phyloP scores from a whole-genome alignment of 1,140 invertebrate genomes.

The Ostrea edulis region DNA sequence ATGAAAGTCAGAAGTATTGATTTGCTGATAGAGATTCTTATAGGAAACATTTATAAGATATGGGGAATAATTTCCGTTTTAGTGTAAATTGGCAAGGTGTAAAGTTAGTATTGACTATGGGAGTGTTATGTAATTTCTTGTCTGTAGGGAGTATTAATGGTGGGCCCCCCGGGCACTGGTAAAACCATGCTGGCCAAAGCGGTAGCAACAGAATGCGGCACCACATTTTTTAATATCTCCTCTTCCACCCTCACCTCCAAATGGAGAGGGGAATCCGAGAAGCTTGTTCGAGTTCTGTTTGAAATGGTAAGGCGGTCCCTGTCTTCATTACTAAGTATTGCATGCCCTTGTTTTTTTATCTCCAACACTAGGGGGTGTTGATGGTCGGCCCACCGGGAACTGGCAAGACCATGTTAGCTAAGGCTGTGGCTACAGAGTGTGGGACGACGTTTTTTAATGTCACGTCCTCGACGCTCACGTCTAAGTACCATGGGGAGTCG shows the following conservation, averaged over 20 bases:
- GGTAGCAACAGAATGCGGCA: conserved; percentile 99
- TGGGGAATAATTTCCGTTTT: not conserved
- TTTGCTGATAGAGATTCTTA: not conserved
- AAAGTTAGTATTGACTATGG: not conserved
- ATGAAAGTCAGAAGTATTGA: not conserved
- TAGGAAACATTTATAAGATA: not conserved
- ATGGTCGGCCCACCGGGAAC: conserved; percentile 99
- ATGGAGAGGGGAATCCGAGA: conserved; percentile 99
- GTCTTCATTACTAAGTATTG: conserved; percentile 35
- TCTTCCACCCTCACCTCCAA: conserved; percentile 98
- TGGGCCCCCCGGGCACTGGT: conserved; percentile 98
- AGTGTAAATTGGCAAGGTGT: not conserved
- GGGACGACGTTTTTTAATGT: conserved; percentile 99
- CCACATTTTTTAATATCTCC: conserved; percentile 99
- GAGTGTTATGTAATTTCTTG: conserved; percentile 47
- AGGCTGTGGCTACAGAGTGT: conserved; percentile 99
- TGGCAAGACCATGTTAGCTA: conserved; percentile 99
- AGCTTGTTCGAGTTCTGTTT: conserved; percentile 97
- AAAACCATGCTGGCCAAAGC: conserved; percentile 99
- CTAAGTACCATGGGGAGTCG: conserved; percentile 98
- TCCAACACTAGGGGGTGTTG: conserved; percentile 86
- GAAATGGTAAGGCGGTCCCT: conserved; percentile 90
- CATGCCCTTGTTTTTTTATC: conserved; percentile 58
- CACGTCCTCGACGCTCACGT: conserved; percentile 97
- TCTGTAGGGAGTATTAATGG: conserved; percentile 93